Evolutionary conservation across 2,888 invertebrate genomes (phyloP).

Genomic region (Acronicta leporina): DNA sequence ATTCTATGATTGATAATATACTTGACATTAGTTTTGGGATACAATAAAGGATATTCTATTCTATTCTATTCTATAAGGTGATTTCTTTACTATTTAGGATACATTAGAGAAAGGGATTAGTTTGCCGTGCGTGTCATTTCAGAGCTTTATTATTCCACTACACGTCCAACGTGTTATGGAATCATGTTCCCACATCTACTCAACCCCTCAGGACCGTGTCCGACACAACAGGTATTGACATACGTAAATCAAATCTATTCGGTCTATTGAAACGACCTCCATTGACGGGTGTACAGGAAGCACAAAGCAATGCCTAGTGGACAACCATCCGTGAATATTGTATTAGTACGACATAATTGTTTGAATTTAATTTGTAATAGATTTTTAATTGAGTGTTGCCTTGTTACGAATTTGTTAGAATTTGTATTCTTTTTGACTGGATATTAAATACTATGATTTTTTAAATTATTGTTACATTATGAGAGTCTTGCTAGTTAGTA

Average conservation of each 20-base stretch:
- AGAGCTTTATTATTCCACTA: conserved; percentile 2
- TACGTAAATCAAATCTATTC: conserved; percentile 69
- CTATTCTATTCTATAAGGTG: no score
- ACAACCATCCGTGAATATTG: conserved; percentile 45
- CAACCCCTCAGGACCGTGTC: conserved; percentile 46
- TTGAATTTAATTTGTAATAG: conserved; percentile 34
- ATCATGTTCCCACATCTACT: conserved; percentile 24
- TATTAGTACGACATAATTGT: conserved; percentile 39
- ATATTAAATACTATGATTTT: no score
- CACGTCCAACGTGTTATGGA: conserved; percentile 8
- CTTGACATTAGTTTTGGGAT: no score
- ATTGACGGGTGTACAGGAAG: conserved; percentile 39
- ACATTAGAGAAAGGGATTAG: neutral
- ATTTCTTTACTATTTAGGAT: no score
- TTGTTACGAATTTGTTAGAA: conserved; percentile 4
- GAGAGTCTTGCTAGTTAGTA: no score
- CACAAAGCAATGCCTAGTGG: conserved; percentile 28
- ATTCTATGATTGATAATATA: no score
- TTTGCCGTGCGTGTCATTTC: neutral
- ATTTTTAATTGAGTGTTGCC: conserved; percentile 20
- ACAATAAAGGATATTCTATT: no score
- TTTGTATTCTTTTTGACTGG: no score
- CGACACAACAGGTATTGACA: conserved; percentile 53
- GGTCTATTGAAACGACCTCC: conserved; percentile 55
- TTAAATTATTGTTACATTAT: no score